These are phyloP conservation scores for Theropithecus gelada DNA, from an alignment of 2,113 vertebrate species.

Conservation along the genomic window DNA sequence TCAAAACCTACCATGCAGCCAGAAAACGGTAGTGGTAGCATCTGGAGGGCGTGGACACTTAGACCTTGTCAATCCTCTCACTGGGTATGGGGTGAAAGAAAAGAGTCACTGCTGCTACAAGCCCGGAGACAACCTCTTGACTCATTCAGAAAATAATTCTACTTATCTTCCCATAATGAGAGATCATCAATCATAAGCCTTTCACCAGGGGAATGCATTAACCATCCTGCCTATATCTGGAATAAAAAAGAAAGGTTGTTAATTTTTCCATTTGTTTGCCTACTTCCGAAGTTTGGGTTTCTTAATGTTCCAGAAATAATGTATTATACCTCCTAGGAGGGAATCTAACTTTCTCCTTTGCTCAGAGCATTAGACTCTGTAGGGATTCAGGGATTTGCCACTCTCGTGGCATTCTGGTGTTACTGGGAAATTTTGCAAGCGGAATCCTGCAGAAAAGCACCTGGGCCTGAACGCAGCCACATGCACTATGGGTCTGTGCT, in stretches of 20 bases:
- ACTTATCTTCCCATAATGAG: neutral
- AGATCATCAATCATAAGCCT: neutral
- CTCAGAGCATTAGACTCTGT: neutral
- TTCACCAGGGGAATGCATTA: neutral
- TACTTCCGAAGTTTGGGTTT: neutral
- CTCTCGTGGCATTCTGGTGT: neutral
- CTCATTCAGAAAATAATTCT: neutral
- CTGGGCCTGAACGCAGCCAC: too few relatives aligned
- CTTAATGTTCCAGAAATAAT: neutral
- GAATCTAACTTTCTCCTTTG: neutral
- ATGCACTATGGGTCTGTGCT: neutral
- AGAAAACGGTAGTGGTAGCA: neutral
- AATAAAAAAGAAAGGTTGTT: neutral
- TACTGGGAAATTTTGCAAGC: neutral
- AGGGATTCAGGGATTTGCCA: neutral
- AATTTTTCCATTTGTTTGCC: neutral
- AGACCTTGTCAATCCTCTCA: neutral
- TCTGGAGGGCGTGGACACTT: neutral
- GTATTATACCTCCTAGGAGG: neutral
- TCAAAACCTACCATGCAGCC: neutral
- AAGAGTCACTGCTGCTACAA: neutral
- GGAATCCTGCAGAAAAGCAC: neutral
- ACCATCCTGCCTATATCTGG: neutral
- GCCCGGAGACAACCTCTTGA: neutral
- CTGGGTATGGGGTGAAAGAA: rapidly evolving